phyloP scores from a whole-genome alignment of 92 coral and sea anemone genomes.

The Palythoa grandis region DNA sequence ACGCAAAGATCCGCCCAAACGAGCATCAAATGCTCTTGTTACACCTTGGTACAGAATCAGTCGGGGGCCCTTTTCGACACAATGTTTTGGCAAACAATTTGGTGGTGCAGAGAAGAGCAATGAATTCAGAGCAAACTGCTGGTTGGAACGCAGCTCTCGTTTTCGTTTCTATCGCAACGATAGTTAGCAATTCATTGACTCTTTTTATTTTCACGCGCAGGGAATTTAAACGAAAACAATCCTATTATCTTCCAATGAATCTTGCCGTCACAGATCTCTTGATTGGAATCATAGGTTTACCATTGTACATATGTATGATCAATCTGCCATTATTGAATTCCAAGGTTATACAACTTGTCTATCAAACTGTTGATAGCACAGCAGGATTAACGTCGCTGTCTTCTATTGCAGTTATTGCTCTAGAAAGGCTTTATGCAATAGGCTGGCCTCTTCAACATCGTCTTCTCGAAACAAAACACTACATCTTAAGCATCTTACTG shows the following conservation, averaged over 20 bases:
- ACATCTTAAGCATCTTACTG: background rate
- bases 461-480: slow-evolving; percentile 8
- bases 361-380: background rate
- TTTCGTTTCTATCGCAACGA: background rate
- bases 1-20: background rate
- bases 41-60: background rate
- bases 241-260: slow-evolving; percentile 18
- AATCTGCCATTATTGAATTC: background rate
- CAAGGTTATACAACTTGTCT: background rate
- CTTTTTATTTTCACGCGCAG: slow-evolving; percentile 16
- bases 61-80: background rate
- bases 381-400: slow-evolving; percentile 10
- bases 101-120: background rate
- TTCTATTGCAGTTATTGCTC: slow-evolving; percentile 5
- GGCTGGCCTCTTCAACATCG: slow-evolving; percentile 28
- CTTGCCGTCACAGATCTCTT: slow-evolving; percentile 28
- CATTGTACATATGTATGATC: background rate
- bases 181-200: background rate
- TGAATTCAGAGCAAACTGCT: slow-evolving; percentile 6
- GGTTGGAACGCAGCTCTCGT: slow-evolving; percentile 18
- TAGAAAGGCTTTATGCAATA: slow-evolving; percentile 20
- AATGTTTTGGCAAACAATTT: background rate
- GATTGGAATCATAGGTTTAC: background rate
- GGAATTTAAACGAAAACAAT: slow-evolving; percentile 14
- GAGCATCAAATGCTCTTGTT: background rate